Percentiles rank a stretch among this genome's conserved stretches.
These are phyloP conservation scores for Lepidurus apus DNA, from an alignment of 1,140 invertebrate genomes.

Conservation along the genomic window DNA sequence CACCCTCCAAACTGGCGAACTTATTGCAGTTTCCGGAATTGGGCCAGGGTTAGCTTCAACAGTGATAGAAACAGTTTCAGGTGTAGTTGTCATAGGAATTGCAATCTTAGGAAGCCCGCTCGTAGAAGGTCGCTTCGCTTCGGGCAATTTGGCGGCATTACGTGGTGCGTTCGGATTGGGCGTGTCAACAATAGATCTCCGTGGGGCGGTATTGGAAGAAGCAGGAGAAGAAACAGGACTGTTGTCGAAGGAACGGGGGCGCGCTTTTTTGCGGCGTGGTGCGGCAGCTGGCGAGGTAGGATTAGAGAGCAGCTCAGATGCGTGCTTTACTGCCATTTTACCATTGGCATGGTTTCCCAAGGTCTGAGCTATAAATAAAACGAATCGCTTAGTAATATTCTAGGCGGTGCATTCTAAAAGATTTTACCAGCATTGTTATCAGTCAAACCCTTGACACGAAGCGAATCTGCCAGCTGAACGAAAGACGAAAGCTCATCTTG, in stretches of 20 bases:
- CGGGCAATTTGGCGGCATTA: not conserved
- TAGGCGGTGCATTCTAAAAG: constrained; percentile 38
- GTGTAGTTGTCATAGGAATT: not conserved
- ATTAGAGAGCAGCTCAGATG: not conserved
- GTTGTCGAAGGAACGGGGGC: not conserved
- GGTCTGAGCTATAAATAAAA: not conserved
- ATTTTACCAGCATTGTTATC: constrained; percentile 50
- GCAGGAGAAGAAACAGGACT: not conserved
- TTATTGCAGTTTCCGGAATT: not conserved
- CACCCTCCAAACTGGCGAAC: not conserved
- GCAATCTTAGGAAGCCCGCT: not conserved
- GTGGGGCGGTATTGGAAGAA: not conserved
- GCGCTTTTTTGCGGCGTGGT: not conserved
- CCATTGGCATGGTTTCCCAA: not conserved
- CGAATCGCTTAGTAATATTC: not conserved
- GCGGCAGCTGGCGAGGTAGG: not conserved
- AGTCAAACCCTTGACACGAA: constrained; percentile 68
- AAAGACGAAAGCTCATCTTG: constrained; percentile 71
- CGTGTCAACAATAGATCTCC: not conserved
- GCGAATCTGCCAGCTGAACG: constrained; percentile 71
- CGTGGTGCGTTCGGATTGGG: not conserved
- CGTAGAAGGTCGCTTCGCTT: not conserved
- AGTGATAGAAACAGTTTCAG: not conserved
- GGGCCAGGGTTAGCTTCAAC: not conserved
- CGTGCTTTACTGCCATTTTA: not conserved